phyloP scores from a whole-genome alignment of 2,797 vertebrate genomes.

The Liasis olivaceus region DNA sequence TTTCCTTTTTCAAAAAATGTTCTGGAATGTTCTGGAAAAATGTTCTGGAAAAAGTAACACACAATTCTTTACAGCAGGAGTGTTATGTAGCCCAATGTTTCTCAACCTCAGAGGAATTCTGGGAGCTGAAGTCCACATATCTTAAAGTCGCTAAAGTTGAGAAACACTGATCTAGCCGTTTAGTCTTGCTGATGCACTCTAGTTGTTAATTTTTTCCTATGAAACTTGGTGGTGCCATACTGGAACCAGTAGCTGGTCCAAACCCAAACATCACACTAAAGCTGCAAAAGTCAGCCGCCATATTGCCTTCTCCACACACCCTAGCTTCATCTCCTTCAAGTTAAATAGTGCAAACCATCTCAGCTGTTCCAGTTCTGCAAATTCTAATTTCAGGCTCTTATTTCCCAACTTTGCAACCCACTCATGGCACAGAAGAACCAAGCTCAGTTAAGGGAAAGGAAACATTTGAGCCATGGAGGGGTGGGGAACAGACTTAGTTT shows the following conservation, averaged over 20 bases:
- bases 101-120: neutral
- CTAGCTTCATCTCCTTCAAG: neutral
- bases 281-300: neutral
- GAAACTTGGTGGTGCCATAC: neutral
- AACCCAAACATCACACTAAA: neutral
- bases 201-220: neutral
- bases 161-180: neutral
- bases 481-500: neutral
- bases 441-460: neutral
- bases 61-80: neutral
- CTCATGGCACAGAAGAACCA: neutral
- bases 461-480: neutral
- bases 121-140: neutral
- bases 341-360: neutral
- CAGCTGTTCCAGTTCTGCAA: neutral
- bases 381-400: neutral
- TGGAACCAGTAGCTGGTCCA: neutral
- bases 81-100: neutral
- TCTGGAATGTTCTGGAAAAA: neutral
- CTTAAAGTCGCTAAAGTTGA: neutral
- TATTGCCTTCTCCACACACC: neutral
- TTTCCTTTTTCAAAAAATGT: neutral
- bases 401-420: neutral
- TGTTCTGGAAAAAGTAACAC: neutral
- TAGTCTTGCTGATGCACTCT: neutral